Evolutionary conservation across 2,888 invertebrate genomes (phyloP).

Genomic region (Ernsta delagoae): DNA sequence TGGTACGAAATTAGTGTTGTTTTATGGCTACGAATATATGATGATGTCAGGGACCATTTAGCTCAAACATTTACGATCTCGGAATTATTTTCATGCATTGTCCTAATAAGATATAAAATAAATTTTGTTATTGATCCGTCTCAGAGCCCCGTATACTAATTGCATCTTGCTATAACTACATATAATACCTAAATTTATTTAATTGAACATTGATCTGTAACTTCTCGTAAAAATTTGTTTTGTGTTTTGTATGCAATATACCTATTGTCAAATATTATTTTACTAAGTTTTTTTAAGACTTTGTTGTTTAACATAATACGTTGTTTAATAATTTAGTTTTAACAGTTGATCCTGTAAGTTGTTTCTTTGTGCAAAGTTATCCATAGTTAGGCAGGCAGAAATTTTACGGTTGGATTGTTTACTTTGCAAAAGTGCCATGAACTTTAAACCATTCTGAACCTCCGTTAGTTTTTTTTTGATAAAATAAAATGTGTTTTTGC

Average conservation of each 20-base stretch:
- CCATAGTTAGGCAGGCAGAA: slow-evolving; percentile 2
- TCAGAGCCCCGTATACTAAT: not conserved
- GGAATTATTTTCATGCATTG: slow-evolving; percentile 1
- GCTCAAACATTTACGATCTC: slow-evolving; percentile 38
- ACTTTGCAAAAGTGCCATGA: slow-evolving; percentile 20
- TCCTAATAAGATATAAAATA: not conserved
- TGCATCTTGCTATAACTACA: too few species aligned
- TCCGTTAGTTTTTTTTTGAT: slow-evolving; percentile 17
- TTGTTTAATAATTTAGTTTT: too few species aligned
- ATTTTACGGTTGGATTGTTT: not conserved
- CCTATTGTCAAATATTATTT: too few species aligned
- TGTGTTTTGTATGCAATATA: not conserved
- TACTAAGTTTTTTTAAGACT: too few species aligned
- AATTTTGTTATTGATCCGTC: slow-evolving; percentile 7
- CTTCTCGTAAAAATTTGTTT: not conserved
- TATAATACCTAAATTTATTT: too few species aligned
- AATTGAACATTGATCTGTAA: not conserved
- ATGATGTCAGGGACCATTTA: slow-evolving; percentile 33
- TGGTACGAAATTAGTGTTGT: slow-evolving; percentile 56
- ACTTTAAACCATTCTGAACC: slow-evolving; percentile 18
- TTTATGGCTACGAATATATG: slow-evolving; percentile 31
- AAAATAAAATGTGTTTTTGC: slow-evolving; percentile 27
- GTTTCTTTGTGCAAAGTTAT: not conserved
- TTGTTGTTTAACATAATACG: too few species aligned
- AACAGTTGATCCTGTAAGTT: too few species aligned